Percentiles rank a stretch among this genome's conserved stretches.
Evolutionary conservation across 2,888 invertebrate genomes (phyloP).

Genomic region (Empis stercorea): DNA sequence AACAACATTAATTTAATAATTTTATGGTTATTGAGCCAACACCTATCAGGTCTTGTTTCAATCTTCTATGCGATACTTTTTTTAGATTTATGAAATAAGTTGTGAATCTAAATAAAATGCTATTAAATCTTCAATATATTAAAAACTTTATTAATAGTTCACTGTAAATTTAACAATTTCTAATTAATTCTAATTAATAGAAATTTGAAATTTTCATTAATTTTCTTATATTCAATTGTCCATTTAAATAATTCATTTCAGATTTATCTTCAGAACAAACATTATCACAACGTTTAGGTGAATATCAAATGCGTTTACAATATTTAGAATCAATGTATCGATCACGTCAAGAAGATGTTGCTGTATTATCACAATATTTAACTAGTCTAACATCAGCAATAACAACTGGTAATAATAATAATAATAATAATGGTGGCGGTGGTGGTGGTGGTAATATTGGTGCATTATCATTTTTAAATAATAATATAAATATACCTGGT

Average conservation of each 20-base stretch:
- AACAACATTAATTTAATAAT: too few relatives aligned
- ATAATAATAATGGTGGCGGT: constrained; percentile 1
- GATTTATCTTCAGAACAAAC: constrained; percentile 52
- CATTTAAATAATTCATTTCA: constrained; percentile 33
- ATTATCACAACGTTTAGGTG: constrained; percentile 56
- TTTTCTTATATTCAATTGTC: too few relatives aligned
- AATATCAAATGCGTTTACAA: constrained; percentile 63
- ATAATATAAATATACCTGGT: neutral
- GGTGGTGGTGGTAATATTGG: constrained; percentile 4
- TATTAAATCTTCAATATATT: too few relatives aligned
- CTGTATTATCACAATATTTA: constrained; percentile 52
- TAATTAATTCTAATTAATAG: too few relatives aligned
- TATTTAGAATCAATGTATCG: constrained; percentile 68
- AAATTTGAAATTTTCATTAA: too few relatives aligned
- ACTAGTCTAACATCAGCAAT: constrained; percentile 29
- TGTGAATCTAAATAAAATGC: too few relatives aligned
- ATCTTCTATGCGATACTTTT: too few relatives aligned
- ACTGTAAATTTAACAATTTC: too few relatives aligned
- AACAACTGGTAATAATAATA: constrained; percentile 6
- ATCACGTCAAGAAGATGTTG: constrained; percentile 62
- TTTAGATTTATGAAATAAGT: too few relatives aligned
- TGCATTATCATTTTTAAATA: constrained; percentile 10
- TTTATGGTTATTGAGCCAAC: too few relatives aligned
- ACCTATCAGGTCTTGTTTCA: too few relatives aligned
- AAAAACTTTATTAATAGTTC: too few relatives aligned